Base-by-base conservation (phyloP, 2,888 invertebrate genomes). In the Ornithoptera alexandrae region DNA sequence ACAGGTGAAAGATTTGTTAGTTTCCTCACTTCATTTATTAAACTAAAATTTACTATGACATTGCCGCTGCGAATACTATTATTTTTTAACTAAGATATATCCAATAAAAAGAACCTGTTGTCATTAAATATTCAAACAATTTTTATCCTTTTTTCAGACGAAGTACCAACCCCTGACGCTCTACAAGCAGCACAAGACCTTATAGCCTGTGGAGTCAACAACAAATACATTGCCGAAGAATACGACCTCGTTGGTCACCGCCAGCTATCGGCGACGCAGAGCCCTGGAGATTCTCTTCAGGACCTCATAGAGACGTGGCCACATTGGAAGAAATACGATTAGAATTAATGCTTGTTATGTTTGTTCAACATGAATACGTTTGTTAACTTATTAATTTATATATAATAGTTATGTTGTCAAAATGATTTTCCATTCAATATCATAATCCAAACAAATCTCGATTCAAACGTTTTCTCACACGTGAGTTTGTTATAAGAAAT, bases 161-260 rank as follows among this genome's bases (percentile, higher is more conserved):
- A 87, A 59, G 68, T 82, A 12, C 94, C 94, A 3, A 85, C 81
- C 4, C 61, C 79, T 0, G 75, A 79, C 71, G 93, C 93, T 39
- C 67, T 94, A 62, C 74, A 88, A 71, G 92, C 92, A 0, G 89
- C 90, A 0, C 84, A 90, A 73, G 78, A 85, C 8, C 86, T 94
- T 22, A 79, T 94, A n/a, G 74, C 83, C 10, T 94, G 94, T 75
- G 93, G 89, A 0, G 86, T 92, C 0, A 78, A 83, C 17, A 77
- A 86, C 53, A 88, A 89, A 0, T 88, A 92, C 71, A 77, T 95
- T 4, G 80, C 82, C 12, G 75, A 76, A 5, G 80, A 90, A 39
- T 94, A 94, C 74, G 84, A 86, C 60, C 74, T 94, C n/a, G 85
- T 94, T n/a, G 94, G 92, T 0, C 94, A 93, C 46, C 82, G 92